Percentiles rank a stretch among this genome's conserved stretches.
Conservation (phyloP, 30 jellyfish, hydroid and myxozoan species). For the Hydractinia symbiolongicarpus region DNA sequence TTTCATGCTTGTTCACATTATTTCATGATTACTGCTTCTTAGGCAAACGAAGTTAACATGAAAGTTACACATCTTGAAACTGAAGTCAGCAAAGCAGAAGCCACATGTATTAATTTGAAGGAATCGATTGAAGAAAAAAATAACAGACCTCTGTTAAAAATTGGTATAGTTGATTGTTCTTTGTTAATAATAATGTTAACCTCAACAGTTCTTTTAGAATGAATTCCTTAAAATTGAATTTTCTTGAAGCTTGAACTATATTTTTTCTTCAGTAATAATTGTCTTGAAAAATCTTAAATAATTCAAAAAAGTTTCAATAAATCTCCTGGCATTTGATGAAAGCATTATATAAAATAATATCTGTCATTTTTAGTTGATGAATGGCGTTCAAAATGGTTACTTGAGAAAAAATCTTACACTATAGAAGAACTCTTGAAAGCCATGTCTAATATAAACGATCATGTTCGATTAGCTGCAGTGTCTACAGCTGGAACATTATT, state of each 20-base stretch:
- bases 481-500: constrained; percentile 77
- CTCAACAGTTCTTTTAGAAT: too few species aligned
- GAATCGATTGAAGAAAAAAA: too few species aligned
- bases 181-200: too few species aligned
- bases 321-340: too few species aligned
- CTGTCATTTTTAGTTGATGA: constrained; percentile 50
- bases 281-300: too few species aligned
- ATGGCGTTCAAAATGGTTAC: constrained; percentile 83
- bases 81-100: background rate
- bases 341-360: background rate
- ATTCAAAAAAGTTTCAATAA: too few species aligned
- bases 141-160: too few species aligned
- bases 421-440: constrained; percentile 43
- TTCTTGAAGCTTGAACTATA: too few species aligned
- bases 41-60: background rate
- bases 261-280: too few species aligned
- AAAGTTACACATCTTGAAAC: background rate
- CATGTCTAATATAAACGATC: constrained; percentile 71
- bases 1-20: background rate
- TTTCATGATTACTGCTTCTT: background rate
- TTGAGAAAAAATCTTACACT: constrained; percentile 73
- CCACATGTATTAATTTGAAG: too few species aligned
- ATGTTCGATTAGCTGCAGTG: constrained; percentile 77
- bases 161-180: too few species aligned
- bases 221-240: too few species aligned